Evolutionary conservation across 2,888 invertebrate species (phyloP).

Genomic region (Vandiemenella viatica): DNA sequence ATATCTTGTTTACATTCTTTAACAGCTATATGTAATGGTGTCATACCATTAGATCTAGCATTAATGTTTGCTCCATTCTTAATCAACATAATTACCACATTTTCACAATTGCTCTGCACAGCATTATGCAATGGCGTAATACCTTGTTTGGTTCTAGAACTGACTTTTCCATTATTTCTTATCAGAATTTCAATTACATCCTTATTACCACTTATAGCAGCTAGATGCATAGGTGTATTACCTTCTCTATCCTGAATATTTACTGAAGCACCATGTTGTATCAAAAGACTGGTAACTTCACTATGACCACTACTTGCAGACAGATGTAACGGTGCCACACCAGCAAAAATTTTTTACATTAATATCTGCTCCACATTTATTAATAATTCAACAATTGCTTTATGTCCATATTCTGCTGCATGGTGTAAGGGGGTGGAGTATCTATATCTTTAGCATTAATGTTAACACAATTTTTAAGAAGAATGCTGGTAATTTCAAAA

Average conservation of each 20-base stretch:
- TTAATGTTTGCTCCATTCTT: conserved; percentile 6
- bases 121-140: conserved; percentile 13
- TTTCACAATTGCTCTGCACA: conserved; percentile 1
- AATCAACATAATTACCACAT: conserved; percentile 4
- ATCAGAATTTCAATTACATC: too few relatives aligned
- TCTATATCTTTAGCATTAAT: too few relatives aligned
- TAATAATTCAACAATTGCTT: conserved; percentile 3
- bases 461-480: conserved; percentile 2
- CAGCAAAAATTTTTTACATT: neutral
- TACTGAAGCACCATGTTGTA: conserved; percentile 12
- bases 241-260: too few relatives aligned
- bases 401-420: conserved; percentile 5
- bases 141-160: neutral
- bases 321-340: too few relatives aligned
- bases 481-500: neutral
- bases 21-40: too few relatives aligned
- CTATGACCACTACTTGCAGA: too few relatives aligned
- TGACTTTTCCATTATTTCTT: conserved; percentile 11
- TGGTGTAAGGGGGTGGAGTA: neutral
- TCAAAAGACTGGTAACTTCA: too few relatives aligned
- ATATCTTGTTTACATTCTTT: too few relatives aligned
- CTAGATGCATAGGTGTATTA: too few relatives aligned
- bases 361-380: conserved; percentile 1
- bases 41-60: too few relatives aligned
- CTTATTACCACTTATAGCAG: too few relatives aligned